These are phyloP conservation scores for Gymnocypris eckloni DNA, from an alignment of 2,797 vertebrate genomes.

Conservation along the genomic window DNA sequence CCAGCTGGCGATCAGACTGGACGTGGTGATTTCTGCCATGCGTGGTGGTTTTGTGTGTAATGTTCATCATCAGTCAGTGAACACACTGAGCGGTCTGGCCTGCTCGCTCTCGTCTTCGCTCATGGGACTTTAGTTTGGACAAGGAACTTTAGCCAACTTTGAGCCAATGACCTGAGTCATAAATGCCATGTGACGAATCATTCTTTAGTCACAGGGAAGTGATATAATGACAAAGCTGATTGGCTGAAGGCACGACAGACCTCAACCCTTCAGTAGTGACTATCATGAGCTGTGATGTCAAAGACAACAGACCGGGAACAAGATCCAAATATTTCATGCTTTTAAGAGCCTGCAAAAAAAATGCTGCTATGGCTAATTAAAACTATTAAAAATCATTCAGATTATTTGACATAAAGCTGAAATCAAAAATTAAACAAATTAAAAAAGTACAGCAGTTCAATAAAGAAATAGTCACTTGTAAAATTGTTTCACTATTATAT, in stretches of 20 bases:
- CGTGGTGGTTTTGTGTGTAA: neutral
- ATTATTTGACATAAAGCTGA: neutral
- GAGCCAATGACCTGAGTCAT: neutral
- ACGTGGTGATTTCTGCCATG: neutral
- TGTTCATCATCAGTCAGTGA: neutral
- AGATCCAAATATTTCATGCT: neutral
- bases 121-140: neutral
- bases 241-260: neutral
- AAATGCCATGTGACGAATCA: neutral
- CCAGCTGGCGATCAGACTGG: slow-evolving; percentile 8
- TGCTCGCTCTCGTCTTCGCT: neutral
- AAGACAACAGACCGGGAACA: neutral
- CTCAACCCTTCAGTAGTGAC: neutral
- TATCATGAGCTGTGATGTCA: neutral
- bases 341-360: neutral
- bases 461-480: neutral
- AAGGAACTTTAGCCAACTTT: neutral
- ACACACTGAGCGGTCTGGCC: neutral
- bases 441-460: neutral
- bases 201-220: slow-evolving; percentile 1
- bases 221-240: slow-evolving; percentile 1
- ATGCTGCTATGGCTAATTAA: neutral
- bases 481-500: neutral
- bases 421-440: neutral
- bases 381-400: neutral